Percentiles rank a stretch among this genome's conserved stretches.
Conservation (phyloP, 1,140 invertebrate species). For the Pseudomyrmex flavicornis region DNA sequence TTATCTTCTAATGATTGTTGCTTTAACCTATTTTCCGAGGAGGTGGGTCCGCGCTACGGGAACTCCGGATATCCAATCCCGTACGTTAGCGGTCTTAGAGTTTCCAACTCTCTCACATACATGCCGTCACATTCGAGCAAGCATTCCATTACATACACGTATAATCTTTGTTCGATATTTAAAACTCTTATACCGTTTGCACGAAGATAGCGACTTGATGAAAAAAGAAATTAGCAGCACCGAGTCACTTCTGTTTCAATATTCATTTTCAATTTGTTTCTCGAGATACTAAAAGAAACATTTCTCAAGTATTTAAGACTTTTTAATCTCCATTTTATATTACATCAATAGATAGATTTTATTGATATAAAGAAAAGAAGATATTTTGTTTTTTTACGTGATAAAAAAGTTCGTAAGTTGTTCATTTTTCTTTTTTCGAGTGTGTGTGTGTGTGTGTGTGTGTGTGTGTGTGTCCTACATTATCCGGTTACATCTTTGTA, state of each 20-base stretch:
- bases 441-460: not conserved
- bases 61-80: slow-evolving; percentile 66
- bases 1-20: slow-evolving; percentile 70
- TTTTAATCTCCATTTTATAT: not conserved
- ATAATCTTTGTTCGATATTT: slow-evolving; percentile 31
- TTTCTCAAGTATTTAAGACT: not conserved
- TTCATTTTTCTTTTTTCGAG: too few relatives aligned
- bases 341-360: too few relatives aligned
- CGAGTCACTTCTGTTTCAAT: slow-evolving; percentile 3
- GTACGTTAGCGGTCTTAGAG: slow-evolving; percentile 53
- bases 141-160: slow-evolving; percentile 27
- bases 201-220: slow-evolving; percentile 18
- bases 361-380: too few relatives aligned
- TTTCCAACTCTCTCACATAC: slow-evolving; percentile 46
- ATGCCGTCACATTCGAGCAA: slow-evolving; percentile 61
- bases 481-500: slow-evolving; percentile 23
- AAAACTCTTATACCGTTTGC: slow-evolving; percentile 51
- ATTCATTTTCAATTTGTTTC: slow-evolving; percentile 32
- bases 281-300: not conserved
- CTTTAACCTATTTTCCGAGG: slow-evolving; percentile 36
- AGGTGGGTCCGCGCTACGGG: not conserved
- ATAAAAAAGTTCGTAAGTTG: too few relatives aligned
- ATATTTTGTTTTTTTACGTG: too few relatives aligned
- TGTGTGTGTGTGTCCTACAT: not conserved
- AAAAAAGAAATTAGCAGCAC: not conserved